These are phyloP conservation scores for Parotocinclus haroldoi DNA, from an alignment of 2,797 vertebrate species.

Conservation along the genomic window DNA sequence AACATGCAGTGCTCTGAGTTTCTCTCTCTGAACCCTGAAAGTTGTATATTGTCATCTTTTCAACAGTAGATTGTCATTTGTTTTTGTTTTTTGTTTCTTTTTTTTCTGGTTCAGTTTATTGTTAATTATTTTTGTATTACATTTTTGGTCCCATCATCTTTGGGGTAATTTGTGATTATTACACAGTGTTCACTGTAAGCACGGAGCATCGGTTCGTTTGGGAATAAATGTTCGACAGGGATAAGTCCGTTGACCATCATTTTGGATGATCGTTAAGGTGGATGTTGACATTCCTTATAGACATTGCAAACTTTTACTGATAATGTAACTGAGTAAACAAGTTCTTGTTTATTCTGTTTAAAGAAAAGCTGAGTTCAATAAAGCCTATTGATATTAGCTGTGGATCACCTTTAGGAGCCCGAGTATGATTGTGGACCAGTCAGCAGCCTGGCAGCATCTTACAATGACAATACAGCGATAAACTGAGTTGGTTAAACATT, in stretches of 20 bases:
- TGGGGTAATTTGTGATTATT: conserved; percentile 42
- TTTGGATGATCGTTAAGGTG: conserved; percentile 84
- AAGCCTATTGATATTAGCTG: conserved; percentile 42
- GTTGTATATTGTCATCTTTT: conserved; percentile 80
- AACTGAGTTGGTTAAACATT: conserved; percentile 22
- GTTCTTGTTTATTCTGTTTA: conserved; percentile 74
- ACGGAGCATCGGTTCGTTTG: conserved; percentile 30
- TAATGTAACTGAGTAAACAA: conserved; percentile 82
- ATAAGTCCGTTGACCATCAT: conserved; percentile 73
- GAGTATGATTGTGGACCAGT: neutral
- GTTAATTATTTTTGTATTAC: conserved; percentile 81
- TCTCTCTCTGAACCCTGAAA: conserved; percentile 59
- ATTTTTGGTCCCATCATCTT: conserved; percentile 42
- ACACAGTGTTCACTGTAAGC: conserved; percentile 43
- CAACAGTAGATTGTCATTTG: conserved; percentile 83
- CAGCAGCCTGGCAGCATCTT: too few species aligned
- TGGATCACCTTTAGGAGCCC: conserved; percentile 5
- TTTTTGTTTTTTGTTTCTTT: conserved; percentile 71
- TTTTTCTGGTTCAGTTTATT: conserved; percentile 61
- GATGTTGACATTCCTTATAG: conserved; percentile 90
- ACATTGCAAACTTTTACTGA: conserved; percentile 83
- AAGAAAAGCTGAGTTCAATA: conserved; percentile 80
- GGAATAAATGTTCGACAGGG: conserved; percentile 44
- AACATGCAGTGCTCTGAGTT: conserved; percentile 60
- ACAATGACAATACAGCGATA: too few species aligned